Conservation (phyloP, 2,113 vertebrate species). For the Daphoenositta chrysoptera region DNA sequence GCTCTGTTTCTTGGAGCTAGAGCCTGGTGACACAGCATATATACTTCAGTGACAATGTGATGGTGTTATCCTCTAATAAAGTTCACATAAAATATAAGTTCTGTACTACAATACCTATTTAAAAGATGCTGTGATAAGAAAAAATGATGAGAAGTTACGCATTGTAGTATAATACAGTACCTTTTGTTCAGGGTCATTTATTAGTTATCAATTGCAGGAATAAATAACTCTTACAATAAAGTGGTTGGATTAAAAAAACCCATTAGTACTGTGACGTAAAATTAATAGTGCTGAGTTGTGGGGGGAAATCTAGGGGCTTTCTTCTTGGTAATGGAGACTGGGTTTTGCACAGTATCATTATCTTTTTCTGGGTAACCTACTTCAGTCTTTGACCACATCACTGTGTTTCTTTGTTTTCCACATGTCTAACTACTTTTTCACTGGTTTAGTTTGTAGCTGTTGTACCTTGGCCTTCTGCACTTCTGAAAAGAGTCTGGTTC, state of each 20-base stretch:
- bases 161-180: fast-evolving
- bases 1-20: neutral
- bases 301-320: neutral
- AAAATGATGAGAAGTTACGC: neutral
- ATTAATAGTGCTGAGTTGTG: neutral
- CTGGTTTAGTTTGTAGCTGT: neutral
- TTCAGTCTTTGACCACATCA: neutral
- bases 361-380: neutral
- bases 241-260: neutral
- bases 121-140: neutral
- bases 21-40: neutral
- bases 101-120: neutral
- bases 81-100: neutral
- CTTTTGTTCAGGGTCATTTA: neutral
- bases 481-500: neutral
- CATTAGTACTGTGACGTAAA: neutral
- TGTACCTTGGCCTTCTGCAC: neutral
- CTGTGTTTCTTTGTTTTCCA: neutral
- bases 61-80: neutral
- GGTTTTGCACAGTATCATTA: neutral
- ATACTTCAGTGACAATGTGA: neutral
- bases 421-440: neutral
- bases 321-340: neutral
- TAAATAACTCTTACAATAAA: neutral
- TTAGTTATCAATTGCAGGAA: neutral